phyloP scores from a whole-genome alignment of 2,113 vertebrate species.

The Lasiurus borealis region DNA sequence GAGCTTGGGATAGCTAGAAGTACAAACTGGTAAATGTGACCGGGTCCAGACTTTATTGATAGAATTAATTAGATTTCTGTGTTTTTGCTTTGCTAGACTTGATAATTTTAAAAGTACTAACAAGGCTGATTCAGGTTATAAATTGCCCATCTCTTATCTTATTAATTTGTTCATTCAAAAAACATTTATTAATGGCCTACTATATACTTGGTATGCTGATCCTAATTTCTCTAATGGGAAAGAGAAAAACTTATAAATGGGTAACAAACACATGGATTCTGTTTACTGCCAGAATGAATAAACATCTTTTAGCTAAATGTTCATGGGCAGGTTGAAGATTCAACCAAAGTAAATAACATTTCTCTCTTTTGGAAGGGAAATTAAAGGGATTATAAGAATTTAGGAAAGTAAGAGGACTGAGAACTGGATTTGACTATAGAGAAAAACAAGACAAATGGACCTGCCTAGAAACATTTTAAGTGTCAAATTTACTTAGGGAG shows the following conservation, averaged over 20 bases:
- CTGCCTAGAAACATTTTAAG: not conserved
- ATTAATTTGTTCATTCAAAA: conserved; percentile 25
- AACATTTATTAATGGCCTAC: not conserved
- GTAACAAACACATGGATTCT: not conserved
- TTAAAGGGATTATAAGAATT: conserved; percentile 50
- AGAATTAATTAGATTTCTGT: conserved; percentile 36
- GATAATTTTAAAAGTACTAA: conserved; percentile 40
- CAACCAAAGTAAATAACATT: not conserved
- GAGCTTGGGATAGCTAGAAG: not conserved
- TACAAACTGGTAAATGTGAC: not conserved
- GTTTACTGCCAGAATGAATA: not conserved
- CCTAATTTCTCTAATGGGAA: not conserved
- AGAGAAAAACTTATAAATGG: not conserved
- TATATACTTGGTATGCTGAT: not conserved
- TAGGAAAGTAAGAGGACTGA: not conserved
- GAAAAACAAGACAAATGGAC: not conserved
- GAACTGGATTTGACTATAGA: not conserved
- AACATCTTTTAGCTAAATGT: conserved; percentile 22
- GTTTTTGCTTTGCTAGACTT: conserved; percentile 37
- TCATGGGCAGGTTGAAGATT: not conserved
- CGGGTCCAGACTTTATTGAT: conserved; percentile 27
- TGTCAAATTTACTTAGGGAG: conserved; percentile 31
- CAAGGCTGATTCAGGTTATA: conserved; percentile 16
- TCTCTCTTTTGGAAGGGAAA: not conserved
- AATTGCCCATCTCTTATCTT: conserved; percentile 42